Base-by-base conservation (phyloP, 2,113 vertebrate genomes). In the Stegostoma tigrinum region DNA sequence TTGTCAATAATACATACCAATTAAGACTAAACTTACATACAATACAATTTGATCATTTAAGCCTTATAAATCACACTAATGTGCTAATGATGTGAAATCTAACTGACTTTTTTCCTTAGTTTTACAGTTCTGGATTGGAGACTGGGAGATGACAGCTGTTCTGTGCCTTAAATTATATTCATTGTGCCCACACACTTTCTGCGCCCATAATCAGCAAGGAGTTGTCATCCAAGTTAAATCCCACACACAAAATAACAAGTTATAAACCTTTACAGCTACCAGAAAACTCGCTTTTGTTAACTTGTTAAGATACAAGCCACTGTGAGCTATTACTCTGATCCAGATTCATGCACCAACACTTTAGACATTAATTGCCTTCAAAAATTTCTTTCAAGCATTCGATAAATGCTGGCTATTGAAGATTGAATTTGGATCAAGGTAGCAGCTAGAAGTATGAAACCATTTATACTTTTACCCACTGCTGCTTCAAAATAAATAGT, bases 91-190 rank as follows among this genome's bases (percentile, higher is more conserved):
- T 12, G 55, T 61, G 55, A 61, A 61, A 61, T 61, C 55, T 61
- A 61, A 61, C 1, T 61, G 55, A 61, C 1, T 61, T 7, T 61
- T 10, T 61, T 10, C 12, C 12, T 10, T 61, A 61, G 1, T 64
- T 94, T 42, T 14, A 45, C 21, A 21, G n/a, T 15, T 67, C 66
- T 94, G 91, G 91, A 21, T 67, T 70, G 38, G 21, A 70, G 42
- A 42, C 66, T 94, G 91, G 21, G 38, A 94, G 66, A 38, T 94
- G 91, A 94, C 66, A 42, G n/a, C 91, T 68, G 64, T 94, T 70
- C 61, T 94, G 38, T 94, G 91, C 64, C 23, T 23, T 3, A 70
- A 38, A 68, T 45, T 24, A 21, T 94, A 15, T 70, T 45, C 67
- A 27, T 15, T 94, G 66, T 8, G 34, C 64, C 66, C 91, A 70